Base-by-base conservation (phyloP, 2,888 invertebrate species). In the Eumacrocentrus americanus region DNA sequence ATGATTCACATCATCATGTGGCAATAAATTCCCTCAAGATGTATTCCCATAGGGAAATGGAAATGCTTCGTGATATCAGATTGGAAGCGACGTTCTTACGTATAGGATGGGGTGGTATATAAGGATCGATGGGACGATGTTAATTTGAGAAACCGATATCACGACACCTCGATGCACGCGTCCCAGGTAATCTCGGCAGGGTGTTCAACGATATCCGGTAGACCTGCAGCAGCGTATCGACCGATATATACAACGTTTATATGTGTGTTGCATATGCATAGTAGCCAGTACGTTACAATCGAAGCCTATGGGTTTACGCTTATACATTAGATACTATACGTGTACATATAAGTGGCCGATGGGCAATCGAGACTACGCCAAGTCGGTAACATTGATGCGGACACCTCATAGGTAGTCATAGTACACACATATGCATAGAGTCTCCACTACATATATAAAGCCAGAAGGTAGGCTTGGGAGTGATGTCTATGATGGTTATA, bases 141-240 rank as follows among this genome's bases (percentile, higher is more conserved):
- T 53, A 53, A 53, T 53, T 53, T 53, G 51, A 53, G 53, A 53
- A 53, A 29, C 53, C 53, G 12, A 53, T 53, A 42, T 53, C 42
- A 42, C 12, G 20, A 53, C 42, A 53, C 53, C 40, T 53, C 40
- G 25, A 53, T 53, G 23, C 53, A 25, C 42, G 18, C 29, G 25
- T 25, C 14, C 40, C 25, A 12, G 14, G 16, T 42, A 53, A 42
- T 53, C 20, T 52, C 52, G n/a, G 23, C 37, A 12, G 23, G 50
- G 25, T 58, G 25, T 52, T 7, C 16, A 46, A 22, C 42, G 37
- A 34, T 34, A 48, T 51, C 25, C 23, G 42, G 40, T 7, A 37
- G 14, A 37, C 44, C 34, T 34, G 14, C 14, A 23, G 25, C 48
- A 34, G 20, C n/a, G 34, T n/a, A 20, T 50, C 34, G 35, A 44